phyloP scores from a whole-genome alignment of 2,797 vertebrate genomes.

The Rallus crepitans region DNA sequence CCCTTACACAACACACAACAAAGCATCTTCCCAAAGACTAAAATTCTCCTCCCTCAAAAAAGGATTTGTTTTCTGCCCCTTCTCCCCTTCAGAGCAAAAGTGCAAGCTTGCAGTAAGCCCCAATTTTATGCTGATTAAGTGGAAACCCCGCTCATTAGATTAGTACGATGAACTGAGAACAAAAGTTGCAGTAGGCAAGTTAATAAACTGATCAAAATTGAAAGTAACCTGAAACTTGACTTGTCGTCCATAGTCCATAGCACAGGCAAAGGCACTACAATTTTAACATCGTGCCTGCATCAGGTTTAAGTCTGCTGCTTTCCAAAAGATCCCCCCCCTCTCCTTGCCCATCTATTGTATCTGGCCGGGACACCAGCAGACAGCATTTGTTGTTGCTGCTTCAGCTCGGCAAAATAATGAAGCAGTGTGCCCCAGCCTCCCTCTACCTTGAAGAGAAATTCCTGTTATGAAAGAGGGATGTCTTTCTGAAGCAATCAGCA shows the following conservation, averaged over 20 bases:
- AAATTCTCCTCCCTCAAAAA: background rate
- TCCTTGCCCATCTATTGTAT: conserved; percentile 35
- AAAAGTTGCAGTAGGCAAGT: background rate
- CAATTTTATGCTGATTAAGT: background rate
- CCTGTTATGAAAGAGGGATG: conserved; percentile 81
- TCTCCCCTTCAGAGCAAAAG: background rate
- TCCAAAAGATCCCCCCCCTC: background rate
- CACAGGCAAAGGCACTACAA: conserved; percentile 19
- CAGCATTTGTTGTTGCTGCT: conserved; percentile 60
- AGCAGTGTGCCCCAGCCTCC: conserved; percentile 64
- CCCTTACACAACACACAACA: background rate
- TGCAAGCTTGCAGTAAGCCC: background rate
- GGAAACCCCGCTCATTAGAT: background rate
- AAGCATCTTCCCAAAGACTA: background rate
- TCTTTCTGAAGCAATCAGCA: conserved; percentile 78
- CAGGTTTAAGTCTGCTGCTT: conserved; percentile 17
- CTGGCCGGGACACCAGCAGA: conserved; percentile 51
- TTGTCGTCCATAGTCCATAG: conserved; percentile 68
- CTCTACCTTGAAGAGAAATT: conserved; percentile 80
- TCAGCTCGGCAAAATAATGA: conserved; percentile 68
- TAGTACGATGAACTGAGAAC: background rate
- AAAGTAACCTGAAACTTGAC: conserved; percentile 71
- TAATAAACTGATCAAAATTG: conserved; percentile 31
- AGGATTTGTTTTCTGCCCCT: background rate
- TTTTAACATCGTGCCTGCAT: conserved; percentile 44